phyloP scores from a whole-genome alignment of 2,797 vertebrate genomes.

The Enteromius treurensis region DNA sequence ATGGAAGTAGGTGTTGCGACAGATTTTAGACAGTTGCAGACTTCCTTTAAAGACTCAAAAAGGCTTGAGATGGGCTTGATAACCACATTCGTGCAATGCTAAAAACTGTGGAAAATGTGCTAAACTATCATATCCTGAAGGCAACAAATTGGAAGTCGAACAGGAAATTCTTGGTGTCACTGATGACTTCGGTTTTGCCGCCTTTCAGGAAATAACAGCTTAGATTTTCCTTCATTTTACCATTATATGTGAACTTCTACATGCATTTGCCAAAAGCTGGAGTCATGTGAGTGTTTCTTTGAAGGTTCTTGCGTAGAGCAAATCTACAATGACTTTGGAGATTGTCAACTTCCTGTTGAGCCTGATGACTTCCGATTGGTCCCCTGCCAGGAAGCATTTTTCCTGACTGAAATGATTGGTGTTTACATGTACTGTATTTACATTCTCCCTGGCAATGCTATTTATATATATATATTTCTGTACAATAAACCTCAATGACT shows the following conservation, averaged over 20 bases:
- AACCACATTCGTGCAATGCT: too few relatives aligned
- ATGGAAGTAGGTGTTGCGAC: neutral
- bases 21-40: too few relatives aligned
- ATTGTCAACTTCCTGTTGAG: slow-evolving; percentile 62
- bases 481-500: slow-evolving; percentile 33
- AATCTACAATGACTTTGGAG: neutral
- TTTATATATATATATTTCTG: slow-evolving; percentile 5
- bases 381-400: slow-evolving; percentile 69
- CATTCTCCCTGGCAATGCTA: slow-evolving; percentile 5
- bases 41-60: neutral
- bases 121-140: slow-evolving; percentile 56
- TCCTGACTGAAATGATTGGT: slow-evolving; percentile 46
- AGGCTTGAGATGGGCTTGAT: too few relatives aligned
- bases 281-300: neutral
- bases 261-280: neutral
- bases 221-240: slow-evolving; percentile 25
- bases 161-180: neutral
- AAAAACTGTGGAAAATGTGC: slow-evolving; percentile 25
- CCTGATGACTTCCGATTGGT: slow-evolving; percentile 66
- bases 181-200: neutral
- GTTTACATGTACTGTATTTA: slow-evolving; percentile 48
- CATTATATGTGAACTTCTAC: neutral
- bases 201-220: slow-evolving; percentile 55
- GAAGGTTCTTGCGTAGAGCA: slow-evolving; percentile 4
- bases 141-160: slow-evolving; percentile 5